Evolutionary conservation across 2,888 invertebrate species (phyloP).

Genomic region (Drosophila mimica): DNA sequence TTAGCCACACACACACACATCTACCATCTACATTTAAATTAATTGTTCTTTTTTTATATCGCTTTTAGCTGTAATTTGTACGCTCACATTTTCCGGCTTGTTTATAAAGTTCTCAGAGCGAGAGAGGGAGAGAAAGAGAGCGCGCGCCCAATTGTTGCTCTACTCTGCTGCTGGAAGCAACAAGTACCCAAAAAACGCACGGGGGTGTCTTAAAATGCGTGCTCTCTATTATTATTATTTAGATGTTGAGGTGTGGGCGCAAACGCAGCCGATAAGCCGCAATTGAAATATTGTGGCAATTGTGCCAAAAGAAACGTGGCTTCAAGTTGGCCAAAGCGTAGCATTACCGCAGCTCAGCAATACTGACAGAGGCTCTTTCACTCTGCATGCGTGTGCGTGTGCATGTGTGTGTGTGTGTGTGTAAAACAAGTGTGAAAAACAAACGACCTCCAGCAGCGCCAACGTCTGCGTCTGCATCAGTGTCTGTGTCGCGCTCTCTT

Average conservation of each 20-base stretch:
- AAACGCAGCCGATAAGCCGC: slow-evolving; percentile 56
- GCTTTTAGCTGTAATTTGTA: slow-evolving; percentile 53
- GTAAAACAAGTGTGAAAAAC: slow-evolving; percentile 78
- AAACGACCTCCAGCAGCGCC: slow-evolving; percentile 75
- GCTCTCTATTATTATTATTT: slow-evolving; percentile 2
- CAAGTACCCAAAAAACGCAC: slow-evolving; percentile 52
- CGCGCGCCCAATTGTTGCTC: slow-evolving; percentile 67
- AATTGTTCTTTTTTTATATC: slow-evolving; percentile 56
- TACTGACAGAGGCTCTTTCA: slow-evolving; percentile 37
- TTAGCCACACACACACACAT: slow-evolving; percentile 41
- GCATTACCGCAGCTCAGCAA: slow-evolving; percentile 54
- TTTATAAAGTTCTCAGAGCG: slow-evolving; percentile 56
- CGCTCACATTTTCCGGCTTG: slow-evolving; percentile 69
- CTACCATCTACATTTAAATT: slow-evolving; percentile 55
- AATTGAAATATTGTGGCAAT: slow-evolving; percentile 63
- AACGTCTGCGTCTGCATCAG: slow-evolving; percentile 52
- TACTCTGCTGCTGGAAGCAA: slow-evolving; percentile 62
- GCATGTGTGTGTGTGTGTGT: slow-evolving; percentile 27
- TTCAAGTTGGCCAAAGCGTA: slow-evolving; percentile 63
- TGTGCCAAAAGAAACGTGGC: slow-evolving; percentile 65
- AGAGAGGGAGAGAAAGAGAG: slow-evolving; percentile 32
- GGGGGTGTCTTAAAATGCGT: slow-evolving; percentile 30
- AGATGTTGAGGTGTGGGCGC: slow-evolving; percentile 52
- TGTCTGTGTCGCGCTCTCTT: slow-evolving; percentile 58
- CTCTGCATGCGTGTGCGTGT: slow-evolving; percentile 17